These are phyloP conservation scores for Nerophis ophidion DNA, from an alignment of 2,113 vertebrate species.

Conservation along the genomic window DNA sequence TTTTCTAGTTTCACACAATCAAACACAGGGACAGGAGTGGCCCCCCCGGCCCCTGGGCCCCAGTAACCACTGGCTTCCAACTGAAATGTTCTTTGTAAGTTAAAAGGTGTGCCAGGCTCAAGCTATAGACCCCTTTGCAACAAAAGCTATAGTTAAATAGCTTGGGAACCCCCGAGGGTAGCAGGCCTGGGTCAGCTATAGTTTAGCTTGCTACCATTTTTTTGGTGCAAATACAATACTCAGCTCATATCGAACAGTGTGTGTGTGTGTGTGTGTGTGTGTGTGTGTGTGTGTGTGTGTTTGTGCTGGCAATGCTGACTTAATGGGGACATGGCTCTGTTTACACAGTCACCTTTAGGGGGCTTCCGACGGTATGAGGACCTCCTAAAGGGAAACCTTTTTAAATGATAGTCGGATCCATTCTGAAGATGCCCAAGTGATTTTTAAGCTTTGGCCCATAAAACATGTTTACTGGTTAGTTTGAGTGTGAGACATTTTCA, in stretches of 20 bases:
- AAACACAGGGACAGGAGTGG: conserved; percentile 5
- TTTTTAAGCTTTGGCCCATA: too few species aligned
- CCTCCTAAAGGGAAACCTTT: too few species aligned
- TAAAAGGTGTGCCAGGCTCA: conserved; percentile 49
- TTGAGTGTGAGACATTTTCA: too few species aligned
- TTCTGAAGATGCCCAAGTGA: too few species aligned
- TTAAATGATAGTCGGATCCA: too few species aligned
- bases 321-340: too few species aligned
- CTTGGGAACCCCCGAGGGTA: conserved; percentile 47
- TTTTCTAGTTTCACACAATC: conserved; percentile 37
- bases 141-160: conserved; percentile 54
- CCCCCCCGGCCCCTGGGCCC: conserved; percentile 45
- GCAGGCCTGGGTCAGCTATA: conserved; percentile 28
- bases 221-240: conserved; percentile 15
- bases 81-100: conserved; percentile 57
- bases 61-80: conserved; percentile 48
- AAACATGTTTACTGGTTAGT: too few species aligned
- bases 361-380: too few species aligned
- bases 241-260: conserved; percentile 17
- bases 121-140: conserved; percentile 39
- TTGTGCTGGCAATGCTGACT: too few species aligned
- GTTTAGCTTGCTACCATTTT: conserved; percentile 24
- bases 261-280: conserved; percentile 1
- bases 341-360: too few species aligned
- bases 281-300: conserved; percentile 5